These are phyloP conservation scores for Drosophila melanogaster DNA, from an alignment of 1,140 invertebrate species.

Conservation along the genomic window Release_6_plus_ISO1_MT NC_004354.4:14296501-14297000, in stretches of 20 bases:
- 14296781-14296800: constrained; percentile 62
- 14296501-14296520: too few species aligned
- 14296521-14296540: too few species aligned
- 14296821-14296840: constrained; percentile 62
- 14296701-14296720: neutral
- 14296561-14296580: constrained; percentile 45
- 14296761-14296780: constrained; percentile 50
- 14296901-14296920: constrained; percentile 61
- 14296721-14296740: neutral
- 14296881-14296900: constrained; percentile 27
- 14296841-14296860: constrained; percentile 1
- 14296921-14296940: constrained; percentile 61
- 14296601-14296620: constrained; percentile 33
- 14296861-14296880: neutral
- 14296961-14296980: constrained; percentile 23
- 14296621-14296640: neutral
- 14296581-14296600: constrained; percentile 37
- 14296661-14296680: neutral
- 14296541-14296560: constrained; percentile 7
- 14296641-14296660: neutral
- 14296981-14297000: neutral
- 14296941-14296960: constrained; percentile 67
- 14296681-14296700: neutral
- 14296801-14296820: constrained; percentile 64
- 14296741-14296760: constrained; percentile 31